Conservation (phyloP, 2,113 vertebrate genomes). For the Progne subis region DNA sequence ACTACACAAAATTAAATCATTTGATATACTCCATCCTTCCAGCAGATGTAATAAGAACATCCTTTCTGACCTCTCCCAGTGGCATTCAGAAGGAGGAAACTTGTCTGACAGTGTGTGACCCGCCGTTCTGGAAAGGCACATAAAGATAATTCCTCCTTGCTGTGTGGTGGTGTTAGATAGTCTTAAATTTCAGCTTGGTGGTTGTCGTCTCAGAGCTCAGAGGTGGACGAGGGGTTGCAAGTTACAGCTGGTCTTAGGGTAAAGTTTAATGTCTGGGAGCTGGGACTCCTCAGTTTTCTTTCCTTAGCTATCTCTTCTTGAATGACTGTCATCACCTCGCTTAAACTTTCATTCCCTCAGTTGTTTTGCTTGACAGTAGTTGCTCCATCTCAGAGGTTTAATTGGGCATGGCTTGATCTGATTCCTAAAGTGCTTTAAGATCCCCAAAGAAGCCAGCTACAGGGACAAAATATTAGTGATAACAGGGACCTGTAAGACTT, state of each 20-base stretch:
- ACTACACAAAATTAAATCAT: slow-evolving; percentile 42
- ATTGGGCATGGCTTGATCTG: not conserved
- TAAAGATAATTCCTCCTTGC: slow-evolving; percentile 23
- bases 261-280: not conserved
- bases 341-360: not conserved
- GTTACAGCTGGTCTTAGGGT: not conserved
- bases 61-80: not conserved
- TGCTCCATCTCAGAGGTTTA: not conserved
- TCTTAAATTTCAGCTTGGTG: slow-evolving; percentile 26
- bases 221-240: not conserved
- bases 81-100: slow-evolving; percentile 14
- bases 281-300: not conserved
- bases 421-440: not conserved
- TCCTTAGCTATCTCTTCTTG: not conserved
- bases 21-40: slow-evolving; percentile 32
- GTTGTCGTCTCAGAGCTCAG: not conserved
- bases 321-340: not conserved
- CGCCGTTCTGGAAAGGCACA: slow-evolving; percentile 15
- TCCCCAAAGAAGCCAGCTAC: not conserved
- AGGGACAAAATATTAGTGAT: not conserved
- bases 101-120: not conserved
- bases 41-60: slow-evolving; percentile 43
- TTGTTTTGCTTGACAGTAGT: not conserved
- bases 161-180: not conserved
- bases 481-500: slow-evolving; percentile 5